Base-by-base conservation (phyloP, 2,113 vertebrate genomes). In the Sardina pilchardus region DNA sequence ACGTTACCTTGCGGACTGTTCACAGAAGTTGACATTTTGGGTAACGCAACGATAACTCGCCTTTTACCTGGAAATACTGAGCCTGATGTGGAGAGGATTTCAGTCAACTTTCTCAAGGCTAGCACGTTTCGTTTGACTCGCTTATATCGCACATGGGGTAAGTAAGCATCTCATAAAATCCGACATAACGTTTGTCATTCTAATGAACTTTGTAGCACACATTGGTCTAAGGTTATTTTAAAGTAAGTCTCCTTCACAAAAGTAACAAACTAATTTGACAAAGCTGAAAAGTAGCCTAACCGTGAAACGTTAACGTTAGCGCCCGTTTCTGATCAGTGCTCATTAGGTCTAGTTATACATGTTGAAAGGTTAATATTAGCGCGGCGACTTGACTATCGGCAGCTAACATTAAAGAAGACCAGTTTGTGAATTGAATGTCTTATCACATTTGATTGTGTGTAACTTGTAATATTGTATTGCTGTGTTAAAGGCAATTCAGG, bases 101-200 rank as follows among this genome's bases (percentile, higher is more conserved):
- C n/a, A 71, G n/a, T 24, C 81, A 34, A 85, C 26, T 34, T 43
- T 47, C 50, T 85, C 71, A 3, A 43, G 84, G 88, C 81, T 78
- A 71, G 30, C 83, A 81, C 45, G 81, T 88, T 89, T 89, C 84
- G 56, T 84, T 85, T 88, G 75, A 82, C 87, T 85, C 14, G 12
- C 78, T 75, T 14, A 6, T 1, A 83, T 88, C 86, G 91, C 94
- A 94, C 94, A 95, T 96, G 95, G 94, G 95, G 95, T 95, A 85
- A 94, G 95, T 92, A 17, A 26, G 39, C 42, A 6, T 67, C 21
- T 36, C n/a, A 63, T 26, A n/a, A 36, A 14, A 17, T 36, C 17
- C 10, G 14, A 34, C 34, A 3, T 42, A 42, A 42, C 39, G 39
- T 34, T 78, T 36, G 44, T 80, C n/a, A 44, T 84, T 63, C 2